Evolutionary conservation across 2,113 vertebrate genomes (phyloP).

Genomic region (Tinamus guttatus): DNA sequence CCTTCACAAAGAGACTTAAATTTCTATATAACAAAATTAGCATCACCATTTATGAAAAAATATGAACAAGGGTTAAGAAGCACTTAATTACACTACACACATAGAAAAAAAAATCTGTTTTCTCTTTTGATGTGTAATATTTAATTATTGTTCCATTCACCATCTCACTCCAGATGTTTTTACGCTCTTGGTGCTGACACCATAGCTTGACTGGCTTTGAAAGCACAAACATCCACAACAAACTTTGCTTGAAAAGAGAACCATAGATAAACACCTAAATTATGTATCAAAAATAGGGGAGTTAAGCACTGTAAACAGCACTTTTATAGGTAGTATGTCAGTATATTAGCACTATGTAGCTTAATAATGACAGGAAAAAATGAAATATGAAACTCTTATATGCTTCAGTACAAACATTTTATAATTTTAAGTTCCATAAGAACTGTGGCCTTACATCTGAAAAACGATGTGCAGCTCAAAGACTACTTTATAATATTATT

Average conservation of each 20-base stretch:
- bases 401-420: background rate
- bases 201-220: background rate
- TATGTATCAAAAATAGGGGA: background rate
- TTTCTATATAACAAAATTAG: background rate
- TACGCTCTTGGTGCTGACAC: background rate
- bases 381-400: background rate
- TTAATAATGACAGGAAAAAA: background rate
- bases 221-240: background rate
- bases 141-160: background rate
- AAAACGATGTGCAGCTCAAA: background rate
- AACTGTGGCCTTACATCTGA: background rate
- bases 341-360: background rate
- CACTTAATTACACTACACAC: background rate
- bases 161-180: background rate
- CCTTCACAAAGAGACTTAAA: background rate
- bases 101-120: accelerated
- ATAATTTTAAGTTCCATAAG: background rate
- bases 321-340: background rate
- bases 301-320: background rate
- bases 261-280: background rate
- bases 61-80: background rate
- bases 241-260: background rate
- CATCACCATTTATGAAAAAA: background rate
- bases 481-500: background rate
- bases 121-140: background rate